phyloP scores from a whole-genome alignment of 2,113 vertebrate species.

The Channa argus region DNA sequence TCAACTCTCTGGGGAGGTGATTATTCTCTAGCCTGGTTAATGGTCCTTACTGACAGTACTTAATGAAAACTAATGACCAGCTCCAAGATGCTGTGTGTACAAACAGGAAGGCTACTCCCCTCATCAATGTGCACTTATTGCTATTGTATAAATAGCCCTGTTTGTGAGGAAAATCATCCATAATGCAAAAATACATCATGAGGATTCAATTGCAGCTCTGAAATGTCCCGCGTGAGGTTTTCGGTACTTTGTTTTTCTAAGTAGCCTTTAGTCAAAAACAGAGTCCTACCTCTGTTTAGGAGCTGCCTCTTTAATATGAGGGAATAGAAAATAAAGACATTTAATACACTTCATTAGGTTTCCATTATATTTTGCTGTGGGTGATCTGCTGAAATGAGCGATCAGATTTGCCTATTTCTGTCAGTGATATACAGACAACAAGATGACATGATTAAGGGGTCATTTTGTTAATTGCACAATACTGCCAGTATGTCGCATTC shows the following conservation, averaged over 20 bases:
- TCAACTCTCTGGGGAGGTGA: constrained; percentile 79
- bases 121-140: constrained; percentile 52
- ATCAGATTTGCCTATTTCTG: constrained; percentile 73
- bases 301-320: constrained; percentile 43
- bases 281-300: constrained; percentile 27
- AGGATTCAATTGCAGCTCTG: constrained; percentile 37
- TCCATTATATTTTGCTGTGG: constrained; percentile 77
- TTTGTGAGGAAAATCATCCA: constrained; percentile 28
- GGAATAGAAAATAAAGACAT: constrained; percentile 53
- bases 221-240: constrained; percentile 12
- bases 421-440: constrained; percentile 64
- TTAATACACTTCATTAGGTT: constrained; percentile 74
- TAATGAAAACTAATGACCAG: constrained; percentile 84
- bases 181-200: constrained; percentile 52
- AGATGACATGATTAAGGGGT: constrained; percentile 78
- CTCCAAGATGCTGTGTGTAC: constrained; percentile 52
- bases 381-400: constrained; percentile 65
- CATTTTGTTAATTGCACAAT: constrained; percentile 81
- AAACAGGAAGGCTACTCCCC: constrained; percentile 66
- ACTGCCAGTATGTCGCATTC: constrained; percentile 59
- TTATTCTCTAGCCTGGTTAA: constrained; percentile 83
- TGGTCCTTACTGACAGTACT: constrained; percentile 82
- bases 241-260: constrained; percentile 14
- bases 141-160: constrained; percentile 39
- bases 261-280: constrained; percentile 15